Evolutionary conservation across 35 echinoderm and acorn worm species (phyloP).

Genomic region (Amphiura filiformis): DNA sequence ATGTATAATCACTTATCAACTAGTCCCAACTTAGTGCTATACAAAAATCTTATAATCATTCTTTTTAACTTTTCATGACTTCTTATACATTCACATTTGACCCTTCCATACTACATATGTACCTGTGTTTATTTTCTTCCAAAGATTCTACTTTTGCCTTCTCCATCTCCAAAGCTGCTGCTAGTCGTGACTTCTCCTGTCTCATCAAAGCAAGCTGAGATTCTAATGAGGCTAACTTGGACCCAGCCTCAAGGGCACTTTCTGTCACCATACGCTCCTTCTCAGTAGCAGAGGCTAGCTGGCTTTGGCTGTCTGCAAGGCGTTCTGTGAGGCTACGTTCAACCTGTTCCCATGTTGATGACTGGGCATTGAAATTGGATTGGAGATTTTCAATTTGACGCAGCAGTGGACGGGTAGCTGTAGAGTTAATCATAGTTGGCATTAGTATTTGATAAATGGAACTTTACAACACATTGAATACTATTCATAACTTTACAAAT

Average conservation of each 20-base stretch:
- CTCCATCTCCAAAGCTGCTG: conserved; percentile 71
- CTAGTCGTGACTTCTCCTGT: conserved; percentile 76
- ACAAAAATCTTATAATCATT: not conserved
- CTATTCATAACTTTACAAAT: no score
- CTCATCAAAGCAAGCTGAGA: conserved; percentile 89
- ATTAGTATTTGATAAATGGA: not conserved
- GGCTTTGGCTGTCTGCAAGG: conserved; percentile 65
- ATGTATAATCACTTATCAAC: no score
- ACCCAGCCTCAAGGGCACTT: conserved; percentile 57
- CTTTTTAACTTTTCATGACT: not conserved
- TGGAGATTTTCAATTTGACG: conserved; percentile 95
- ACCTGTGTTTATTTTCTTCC: conserved; percentile 85
- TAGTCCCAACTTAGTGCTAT: no score
- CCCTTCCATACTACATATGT: no score
- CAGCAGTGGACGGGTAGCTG: conserved; percentile 86
- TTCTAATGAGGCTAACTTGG: conserved; percentile 82
- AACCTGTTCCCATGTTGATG: conserved; percentile 83
- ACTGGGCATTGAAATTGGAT: conserved; percentile 90
- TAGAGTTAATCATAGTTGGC: no score
- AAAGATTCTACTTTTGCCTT: conserved; percentile 70
- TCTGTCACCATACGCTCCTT: conserved; percentile 76
- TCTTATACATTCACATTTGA: not conserved
- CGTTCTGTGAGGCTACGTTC: conserved; percentile 88
- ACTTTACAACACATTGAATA: no score
- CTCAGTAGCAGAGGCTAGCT: conserved; percentile 62